Percentiles rank a stretch among this genome's conserved stretches.
phyloP scores from a whole-genome alignment of 1,140 invertebrate genomes.

The Drosophila nannoptera region DNA sequence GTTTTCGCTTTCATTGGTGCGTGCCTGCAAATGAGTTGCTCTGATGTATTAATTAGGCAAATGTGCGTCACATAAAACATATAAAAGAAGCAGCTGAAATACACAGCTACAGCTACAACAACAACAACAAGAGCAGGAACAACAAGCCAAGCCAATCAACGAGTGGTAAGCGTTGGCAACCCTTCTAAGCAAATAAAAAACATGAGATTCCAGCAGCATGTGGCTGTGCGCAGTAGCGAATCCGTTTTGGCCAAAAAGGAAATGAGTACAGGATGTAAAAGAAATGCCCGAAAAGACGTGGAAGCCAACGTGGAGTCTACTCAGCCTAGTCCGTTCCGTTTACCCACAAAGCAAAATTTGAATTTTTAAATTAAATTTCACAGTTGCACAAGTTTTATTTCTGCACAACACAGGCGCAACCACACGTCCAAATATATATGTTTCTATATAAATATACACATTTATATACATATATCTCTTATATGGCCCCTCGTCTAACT shows the following conservation, averaged over 20 bases:
- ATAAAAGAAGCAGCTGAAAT: background rate
- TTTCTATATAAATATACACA: constrained; percentile 9
- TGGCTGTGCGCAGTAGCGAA: constrained; percentile 26
- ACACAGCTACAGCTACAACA: too few species aligned
- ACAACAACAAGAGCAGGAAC: too few species aligned
- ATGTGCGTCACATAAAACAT: constrained; percentile 37
- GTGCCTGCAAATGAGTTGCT: constrained; percentile 62
- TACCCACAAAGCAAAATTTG: constrained; percentile 58
- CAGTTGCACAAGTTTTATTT: constrained; percentile 39
- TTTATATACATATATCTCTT: constrained; percentile 4
- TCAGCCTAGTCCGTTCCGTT: constrained; percentile 4
- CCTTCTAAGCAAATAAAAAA: constrained; percentile 21
- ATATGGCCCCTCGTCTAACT: constrained; percentile 40
- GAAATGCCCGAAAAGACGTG: constrained; percentile 3
- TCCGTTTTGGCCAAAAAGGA: constrained; percentile 27
- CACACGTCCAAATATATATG: constrained; percentile 1
- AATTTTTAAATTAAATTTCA: constrained; percentile 77
- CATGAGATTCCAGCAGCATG: constrained; percentile 30
- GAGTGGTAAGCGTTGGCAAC: constrained; percentile 21
- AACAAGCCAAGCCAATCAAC: constrained; percentile 39
- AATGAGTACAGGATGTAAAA: constrained; percentile 42
- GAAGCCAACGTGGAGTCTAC: constrained; percentile 2
- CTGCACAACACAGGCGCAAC: constrained; percentile 3
- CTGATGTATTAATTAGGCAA: constrained; percentile 76
- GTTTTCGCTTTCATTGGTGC: constrained; percentile 44